phyloP scores from a whole-genome alignment of 2,797 vertebrate species.

The Enteromius viviparus region DNA sequence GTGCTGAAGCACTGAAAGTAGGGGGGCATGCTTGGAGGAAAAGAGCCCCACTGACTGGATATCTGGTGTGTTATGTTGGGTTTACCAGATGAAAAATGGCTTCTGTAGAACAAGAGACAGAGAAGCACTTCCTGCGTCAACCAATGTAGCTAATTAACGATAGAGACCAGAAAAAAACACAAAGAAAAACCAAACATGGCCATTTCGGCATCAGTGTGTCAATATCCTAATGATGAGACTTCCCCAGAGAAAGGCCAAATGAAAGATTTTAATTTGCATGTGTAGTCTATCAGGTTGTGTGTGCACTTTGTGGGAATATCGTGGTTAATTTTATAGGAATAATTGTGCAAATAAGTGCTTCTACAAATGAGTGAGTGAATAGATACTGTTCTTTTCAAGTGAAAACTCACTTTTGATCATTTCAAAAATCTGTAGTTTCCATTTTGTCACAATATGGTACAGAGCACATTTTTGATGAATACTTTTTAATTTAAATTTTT shows the following conservation, averaged over 20 bases:
- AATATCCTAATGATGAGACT: slow-evolving; percentile 35
- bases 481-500: background rate
- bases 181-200: background rate
- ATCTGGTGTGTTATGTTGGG: slow-evolving; percentile 25
- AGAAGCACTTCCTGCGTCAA: background rate
- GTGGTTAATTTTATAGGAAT: background rate
- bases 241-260: slow-evolving; percentile 1
- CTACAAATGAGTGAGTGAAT: background rate
- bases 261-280: background rate
- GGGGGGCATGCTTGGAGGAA: slow-evolving; percentile 7
- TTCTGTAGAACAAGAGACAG: slow-evolving; percentile 6
- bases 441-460: background rate
- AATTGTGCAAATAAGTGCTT: background rate
- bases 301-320: background rate
- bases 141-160: background rate
- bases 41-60: slow-evolving; percentile 14
- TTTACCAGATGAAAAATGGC: slow-evolving; percentile 29
- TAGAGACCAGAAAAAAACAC: background rate
- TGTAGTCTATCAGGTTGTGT: slow-evolving; percentile 8
- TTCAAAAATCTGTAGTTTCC: background rate
- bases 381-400: too few relatives aligned
- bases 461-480: background rate
- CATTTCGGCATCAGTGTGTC: slow-evolving; percentile 5
- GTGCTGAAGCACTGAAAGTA: background rate
- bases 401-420: background rate